Percentiles rank a stretch among this genome's conserved stretches.
Evolutionary conservation across 2,113 vertebrate species (phyloP).

Genomic region (Syrrhaptes paradoxus): DNA sequence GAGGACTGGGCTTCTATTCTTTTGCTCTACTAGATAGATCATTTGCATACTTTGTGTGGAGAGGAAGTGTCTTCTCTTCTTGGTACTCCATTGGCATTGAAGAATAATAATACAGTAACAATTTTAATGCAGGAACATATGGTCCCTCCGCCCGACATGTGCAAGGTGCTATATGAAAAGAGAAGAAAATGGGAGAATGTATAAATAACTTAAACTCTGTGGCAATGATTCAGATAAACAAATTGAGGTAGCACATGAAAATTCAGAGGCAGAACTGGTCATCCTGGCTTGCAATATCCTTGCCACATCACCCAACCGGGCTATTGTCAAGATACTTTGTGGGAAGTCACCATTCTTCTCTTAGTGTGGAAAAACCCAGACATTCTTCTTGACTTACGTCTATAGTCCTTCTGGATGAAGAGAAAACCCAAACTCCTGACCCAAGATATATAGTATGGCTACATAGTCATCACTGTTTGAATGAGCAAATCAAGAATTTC

Average conservation of each 20-base stretch:
- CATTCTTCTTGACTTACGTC: background rate
- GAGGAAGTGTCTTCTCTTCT: background rate
- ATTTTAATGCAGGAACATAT: background rate
- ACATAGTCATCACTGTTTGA: background rate
- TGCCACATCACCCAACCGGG: background rate
- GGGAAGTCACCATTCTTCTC: background rate
- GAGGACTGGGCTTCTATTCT: background rate
- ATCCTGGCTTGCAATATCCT: background rate
- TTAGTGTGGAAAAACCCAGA: background rate
- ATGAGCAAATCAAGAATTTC: background rate
- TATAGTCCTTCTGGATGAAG: background rate
- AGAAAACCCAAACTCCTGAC: background rate
- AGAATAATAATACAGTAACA: background rate
- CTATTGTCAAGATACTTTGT: background rate
- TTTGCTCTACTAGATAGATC: background rate
- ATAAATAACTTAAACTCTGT: background rate
- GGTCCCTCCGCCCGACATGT: accelerated
- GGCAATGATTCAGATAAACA: background rate
- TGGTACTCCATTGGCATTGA: background rate
- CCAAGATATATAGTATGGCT: background rate
- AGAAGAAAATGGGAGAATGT: background rate
- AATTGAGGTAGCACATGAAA: background rate
- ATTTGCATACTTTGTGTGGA: background rate
- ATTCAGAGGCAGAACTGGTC: background rate
- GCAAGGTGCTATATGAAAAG: background rate